Conservation (phyloP, 2,797 vertebrate species). For the Chiroxiphia lanceolata region DNA sequence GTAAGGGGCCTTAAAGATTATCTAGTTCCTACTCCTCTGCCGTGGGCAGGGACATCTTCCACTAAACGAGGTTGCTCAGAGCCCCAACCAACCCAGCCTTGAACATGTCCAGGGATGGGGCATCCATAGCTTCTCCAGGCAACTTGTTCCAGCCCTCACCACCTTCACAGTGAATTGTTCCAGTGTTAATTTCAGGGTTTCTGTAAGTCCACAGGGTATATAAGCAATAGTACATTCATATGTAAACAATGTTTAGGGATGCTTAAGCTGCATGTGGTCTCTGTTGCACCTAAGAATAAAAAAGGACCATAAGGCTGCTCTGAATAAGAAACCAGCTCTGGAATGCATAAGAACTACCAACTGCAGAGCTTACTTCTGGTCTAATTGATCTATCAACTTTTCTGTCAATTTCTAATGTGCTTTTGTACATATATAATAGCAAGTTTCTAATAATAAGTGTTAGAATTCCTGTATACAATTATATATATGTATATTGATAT, state of each 20-base stretch:
- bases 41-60: background rate
- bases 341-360: background rate
- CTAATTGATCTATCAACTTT: background rate
- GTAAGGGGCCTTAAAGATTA: background rate
- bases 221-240: background rate
- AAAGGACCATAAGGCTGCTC: background rate
- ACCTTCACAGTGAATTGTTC: background rate
- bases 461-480: background rate
- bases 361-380: background rate
- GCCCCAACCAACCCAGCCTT: background rate
- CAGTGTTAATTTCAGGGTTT: background rate
- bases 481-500: background rate
- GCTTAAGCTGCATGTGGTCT: background rate
- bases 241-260: background rate
- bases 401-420: background rate
- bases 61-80: background rate
- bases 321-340: background rate
- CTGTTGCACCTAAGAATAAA: background rate
- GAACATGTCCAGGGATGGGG: background rate
- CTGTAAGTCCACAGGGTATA: background rate
- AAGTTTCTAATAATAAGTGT: background rate
- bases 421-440: background rate
- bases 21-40: background rate
- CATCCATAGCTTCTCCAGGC: background rate
- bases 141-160: background rate